phyloP scores from a whole-genome alignment of 2,888 invertebrate genomes.

The Thalpophila matura region DNA sequence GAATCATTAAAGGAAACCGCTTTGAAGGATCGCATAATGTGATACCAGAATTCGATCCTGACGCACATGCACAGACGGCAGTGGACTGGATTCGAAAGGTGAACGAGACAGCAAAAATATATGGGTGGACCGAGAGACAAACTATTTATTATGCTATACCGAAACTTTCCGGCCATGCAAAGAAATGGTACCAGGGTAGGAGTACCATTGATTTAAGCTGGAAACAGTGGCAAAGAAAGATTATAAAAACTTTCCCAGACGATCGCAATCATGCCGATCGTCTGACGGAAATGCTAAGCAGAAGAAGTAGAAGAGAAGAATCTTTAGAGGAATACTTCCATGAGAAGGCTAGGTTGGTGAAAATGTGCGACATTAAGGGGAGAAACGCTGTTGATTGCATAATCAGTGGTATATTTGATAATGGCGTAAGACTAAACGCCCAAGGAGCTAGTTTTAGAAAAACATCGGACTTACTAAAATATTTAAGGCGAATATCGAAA shows the following conservation, averaged over 20 bases:
- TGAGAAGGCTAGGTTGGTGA: slow-evolving; percentile 3
- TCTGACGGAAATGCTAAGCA: not conserved
- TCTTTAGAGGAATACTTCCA: not conserved
- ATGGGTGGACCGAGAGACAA: not conserved
- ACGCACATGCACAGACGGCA: not conserved
- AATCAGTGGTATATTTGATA: not conserved
- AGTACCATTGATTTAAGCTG: not conserved
- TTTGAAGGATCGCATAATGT: not conserved
- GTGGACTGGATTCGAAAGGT: not conserved
- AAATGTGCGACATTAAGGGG: not conserved
- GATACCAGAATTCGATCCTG: slow-evolving; percentile 1
- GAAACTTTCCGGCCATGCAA: not conserved
- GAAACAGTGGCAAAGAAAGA: not conserved
- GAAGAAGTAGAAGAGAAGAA: slow-evolving; percentile 4
- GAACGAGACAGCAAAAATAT: not conserved
- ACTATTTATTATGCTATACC: not conserved
- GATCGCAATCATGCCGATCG: not conserved
- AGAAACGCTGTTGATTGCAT: slow-evolving; percentile 9
- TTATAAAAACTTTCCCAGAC: not conserved
- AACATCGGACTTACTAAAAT: not conserved
- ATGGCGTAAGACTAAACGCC: not conserved
- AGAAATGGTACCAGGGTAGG: not conserved
- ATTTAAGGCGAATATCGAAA: not conserved
- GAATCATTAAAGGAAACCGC: not conserved
- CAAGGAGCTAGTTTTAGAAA: not conserved